Base-by-base conservation (phyloP, 2,113 vertebrate genomes). In the Bubalus kerabau region DNA sequence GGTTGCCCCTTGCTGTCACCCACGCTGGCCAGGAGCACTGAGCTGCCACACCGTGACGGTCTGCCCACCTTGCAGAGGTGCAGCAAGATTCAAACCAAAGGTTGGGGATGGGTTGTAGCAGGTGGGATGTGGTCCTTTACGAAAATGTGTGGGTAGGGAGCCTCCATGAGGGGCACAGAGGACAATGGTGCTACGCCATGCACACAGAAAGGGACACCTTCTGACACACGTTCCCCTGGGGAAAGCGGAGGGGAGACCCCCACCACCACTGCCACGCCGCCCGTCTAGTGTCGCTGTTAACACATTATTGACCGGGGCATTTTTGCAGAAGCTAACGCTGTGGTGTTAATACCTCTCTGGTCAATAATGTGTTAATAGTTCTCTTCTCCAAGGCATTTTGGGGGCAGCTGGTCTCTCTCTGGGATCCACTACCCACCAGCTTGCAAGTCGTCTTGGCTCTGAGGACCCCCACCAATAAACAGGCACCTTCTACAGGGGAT, bases 1-100 rank as follows among this genome's bases (percentile, higher is more conserved):
- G 4, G n/a, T 5, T 43, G 4, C 1, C 0, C 3, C 2, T 9
- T 7, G 3, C 6, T 36, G 9, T 11, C 9, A 30, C 36, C 40
- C 56, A 40, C 14, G 11, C 40, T 11, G 59, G 15, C 71, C 62
- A 60, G 54, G 60, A 3, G 36, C 48, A 94, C 19, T 67, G 83
- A 87, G 21, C 71, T 17, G 0, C 7, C 3, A 50, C 6, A 60
- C 48, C 15, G 1, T 14, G 56, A 80, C 40, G 54, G 56, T 71
- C 82, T 91, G 78, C 17, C 57, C 50, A 14, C 46, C 56, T 46
- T 21, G 11, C 10, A 67, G 57, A 94, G 14, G 10, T 71, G 1
- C 24, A 74, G 8, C 24, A 40, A 80, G 48, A 48, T 10, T 26
- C 2, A 76, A 32, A 67, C 6, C n/a, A 43, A 46, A 46, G 52